Evolutionary conservation across 2,113 vertebrate species (phyloP).

Genomic region (Monarcha castaneiventris): DNA sequence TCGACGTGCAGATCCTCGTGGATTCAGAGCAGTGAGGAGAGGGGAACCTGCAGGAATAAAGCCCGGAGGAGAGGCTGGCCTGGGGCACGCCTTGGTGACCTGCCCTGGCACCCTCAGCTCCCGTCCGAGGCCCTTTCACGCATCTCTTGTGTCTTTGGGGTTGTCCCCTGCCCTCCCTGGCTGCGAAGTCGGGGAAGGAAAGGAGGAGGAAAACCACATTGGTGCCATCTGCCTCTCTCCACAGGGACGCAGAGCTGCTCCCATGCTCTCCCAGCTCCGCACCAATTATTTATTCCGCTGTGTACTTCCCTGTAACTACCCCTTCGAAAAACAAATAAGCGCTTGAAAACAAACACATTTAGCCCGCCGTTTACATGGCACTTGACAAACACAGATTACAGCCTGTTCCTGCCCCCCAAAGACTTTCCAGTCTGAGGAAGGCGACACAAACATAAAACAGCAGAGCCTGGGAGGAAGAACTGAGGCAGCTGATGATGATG

Average conservation of each 20-base stretch:
- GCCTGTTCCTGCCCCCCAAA: not conserved
- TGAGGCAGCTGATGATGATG: not conserved
- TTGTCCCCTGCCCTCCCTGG: not conserved
- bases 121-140: not conserved
- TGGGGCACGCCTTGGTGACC: fast-evolving
- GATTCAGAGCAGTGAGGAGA: not conserved
- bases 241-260: not conserved
- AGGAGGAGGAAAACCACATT: not conserved
- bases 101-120: not conserved
- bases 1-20: fast-evolving
- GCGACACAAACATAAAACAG: not conserved
- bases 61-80: fast-evolving
- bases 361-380: conserved; percentile 24
- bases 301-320: not conserved
- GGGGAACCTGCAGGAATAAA: not conserved
- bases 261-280: not conserved
- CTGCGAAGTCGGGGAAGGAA: not conserved
- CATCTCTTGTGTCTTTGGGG: not conserved
- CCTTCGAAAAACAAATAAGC: conserved; percentile 42
- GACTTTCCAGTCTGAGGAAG: not conserved
- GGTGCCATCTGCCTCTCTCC: not conserved
- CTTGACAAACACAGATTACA: conserved; percentile 40
- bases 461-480: not conserved
- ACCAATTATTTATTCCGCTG: conserved; percentile 4
- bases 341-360: conserved; percentile 39